phyloP scores from a whole-genome alignment of 2,888 invertebrate genomes.

The Actias luna region DNA sequence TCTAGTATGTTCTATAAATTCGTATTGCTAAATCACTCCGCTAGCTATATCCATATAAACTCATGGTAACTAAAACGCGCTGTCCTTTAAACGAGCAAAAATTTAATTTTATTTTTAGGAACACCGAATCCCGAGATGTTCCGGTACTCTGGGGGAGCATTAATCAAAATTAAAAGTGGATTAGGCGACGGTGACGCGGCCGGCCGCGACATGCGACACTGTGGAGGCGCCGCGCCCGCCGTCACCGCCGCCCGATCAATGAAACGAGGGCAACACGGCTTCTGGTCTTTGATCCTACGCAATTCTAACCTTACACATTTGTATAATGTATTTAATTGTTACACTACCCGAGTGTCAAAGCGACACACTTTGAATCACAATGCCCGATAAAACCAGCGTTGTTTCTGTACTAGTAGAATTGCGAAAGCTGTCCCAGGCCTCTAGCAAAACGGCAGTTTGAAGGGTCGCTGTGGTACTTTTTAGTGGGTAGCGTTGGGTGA shows the following conservation, averaged over 20 bases:
- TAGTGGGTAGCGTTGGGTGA: too few species aligned
- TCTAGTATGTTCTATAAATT: background rate
- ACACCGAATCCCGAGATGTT: slow-evolving; percentile 17
- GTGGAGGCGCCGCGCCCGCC: slow-evolving; percentile 4
- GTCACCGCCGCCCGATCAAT: background rate
- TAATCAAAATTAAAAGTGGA: slow-evolving; percentile 80
- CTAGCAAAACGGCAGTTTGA: too few species aligned
- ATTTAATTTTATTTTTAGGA: slow-evolving; percentile 22
- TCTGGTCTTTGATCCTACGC: background rate
- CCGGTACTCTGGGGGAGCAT: slow-evolving; percentile 43
- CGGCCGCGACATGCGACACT: slow-evolving; percentile 33
- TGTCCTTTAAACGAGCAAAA: slow-evolving; percentile 20
- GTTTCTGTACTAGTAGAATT: too few species aligned
- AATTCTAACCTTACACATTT: background rate
- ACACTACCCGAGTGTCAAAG: background rate
- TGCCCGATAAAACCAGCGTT: too few species aligned
- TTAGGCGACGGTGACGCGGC: slow-evolving; percentile 49
- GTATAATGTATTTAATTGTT: background rate
- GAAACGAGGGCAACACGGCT: background rate
- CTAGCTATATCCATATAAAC: background rate
- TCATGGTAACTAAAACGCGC: background rate
- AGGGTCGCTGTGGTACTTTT: too few species aligned
- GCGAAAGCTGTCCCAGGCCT: too few species aligned
- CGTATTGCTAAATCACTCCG: background rate
- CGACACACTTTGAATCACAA: too few species aligned